Evolutionary conservation across 2,113 vertebrate genomes (phyloP).

Genomic region (Psophia crepitans): DNA sequence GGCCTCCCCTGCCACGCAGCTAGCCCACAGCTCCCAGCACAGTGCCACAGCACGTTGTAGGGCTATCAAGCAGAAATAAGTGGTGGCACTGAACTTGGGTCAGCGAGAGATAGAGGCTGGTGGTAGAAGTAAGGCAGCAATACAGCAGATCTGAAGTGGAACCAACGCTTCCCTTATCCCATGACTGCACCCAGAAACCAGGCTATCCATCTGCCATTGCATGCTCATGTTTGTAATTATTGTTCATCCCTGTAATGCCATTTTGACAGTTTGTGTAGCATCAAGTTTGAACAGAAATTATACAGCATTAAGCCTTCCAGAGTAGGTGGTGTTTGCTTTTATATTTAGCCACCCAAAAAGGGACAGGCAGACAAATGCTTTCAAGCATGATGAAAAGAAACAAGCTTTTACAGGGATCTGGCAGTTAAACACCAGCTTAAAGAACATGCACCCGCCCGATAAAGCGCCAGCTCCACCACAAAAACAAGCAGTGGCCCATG

Average conservation of each 20-base stretch:
- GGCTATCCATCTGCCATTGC: background rate
- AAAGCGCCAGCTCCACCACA: background rate
- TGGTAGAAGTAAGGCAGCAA: background rate
- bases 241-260: background rate
- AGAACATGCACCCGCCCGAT: background rate
- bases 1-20: background rate
- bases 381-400: constrained; percentile 3
- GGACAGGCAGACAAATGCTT: background rate
- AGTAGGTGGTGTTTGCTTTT: background rate
- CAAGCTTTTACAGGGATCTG: constrained; percentile 30
- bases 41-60: accelerated
- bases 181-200: background rate
- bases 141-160: background rate
- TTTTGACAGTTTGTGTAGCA: background rate
- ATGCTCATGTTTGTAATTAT: background rate
- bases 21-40: background rate
- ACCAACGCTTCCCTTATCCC: background rate
- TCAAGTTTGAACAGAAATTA: background rate
- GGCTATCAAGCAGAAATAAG: background rate
- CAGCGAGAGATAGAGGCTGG: background rate
- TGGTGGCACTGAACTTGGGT: no score
- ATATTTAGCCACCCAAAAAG: background rate
- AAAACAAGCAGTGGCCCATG: background rate
- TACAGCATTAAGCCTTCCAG: background rate
- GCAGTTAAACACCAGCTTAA: background rate